Evolutionary conservation across 2,797 vertebrate genomes (phyloP).

Genomic region (Myotis findleyi): DNA sequence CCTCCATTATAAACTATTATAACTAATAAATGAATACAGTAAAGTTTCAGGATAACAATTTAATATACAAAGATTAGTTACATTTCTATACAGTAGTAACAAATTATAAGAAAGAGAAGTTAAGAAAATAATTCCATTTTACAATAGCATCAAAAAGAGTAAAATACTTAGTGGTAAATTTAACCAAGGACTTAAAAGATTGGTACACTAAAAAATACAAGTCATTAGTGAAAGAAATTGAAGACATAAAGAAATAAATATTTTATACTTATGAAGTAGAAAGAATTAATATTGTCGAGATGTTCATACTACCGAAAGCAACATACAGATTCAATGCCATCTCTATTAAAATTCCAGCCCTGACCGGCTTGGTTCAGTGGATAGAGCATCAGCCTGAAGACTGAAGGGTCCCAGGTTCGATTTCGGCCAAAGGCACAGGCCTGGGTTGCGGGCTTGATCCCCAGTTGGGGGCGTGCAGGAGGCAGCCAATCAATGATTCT

Average conservation of each 20-base stretch:
- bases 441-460: too few species aligned
- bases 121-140: background rate
- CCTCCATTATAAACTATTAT: background rate
- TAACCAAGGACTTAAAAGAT: too few species aligned
- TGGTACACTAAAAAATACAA: background rate
- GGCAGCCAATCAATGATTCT: too few species aligned
- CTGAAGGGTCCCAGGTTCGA: too few species aligned
- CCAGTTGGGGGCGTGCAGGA: too few species aligned
- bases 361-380: too few species aligned
- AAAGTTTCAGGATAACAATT: background rate
- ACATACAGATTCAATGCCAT: too few species aligned
- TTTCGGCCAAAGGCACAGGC: too few species aligned
- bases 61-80: background rate
- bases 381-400: too few species aligned
- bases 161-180: too few species aligned
- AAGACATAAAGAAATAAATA: background rate
- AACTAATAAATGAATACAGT: background rate
- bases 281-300: background rate
- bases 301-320: too few species aligned
- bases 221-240: background rate
- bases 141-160: background rate
- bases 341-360: too few species aligned
- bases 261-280: background rate
- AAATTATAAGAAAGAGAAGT: background rate
- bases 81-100: background rate